These are phyloP conservation scores for Cosmia pyralina DNA, from an alignment of 2,888 invertebrate genomes.

Conservation along the genomic window DNA sequence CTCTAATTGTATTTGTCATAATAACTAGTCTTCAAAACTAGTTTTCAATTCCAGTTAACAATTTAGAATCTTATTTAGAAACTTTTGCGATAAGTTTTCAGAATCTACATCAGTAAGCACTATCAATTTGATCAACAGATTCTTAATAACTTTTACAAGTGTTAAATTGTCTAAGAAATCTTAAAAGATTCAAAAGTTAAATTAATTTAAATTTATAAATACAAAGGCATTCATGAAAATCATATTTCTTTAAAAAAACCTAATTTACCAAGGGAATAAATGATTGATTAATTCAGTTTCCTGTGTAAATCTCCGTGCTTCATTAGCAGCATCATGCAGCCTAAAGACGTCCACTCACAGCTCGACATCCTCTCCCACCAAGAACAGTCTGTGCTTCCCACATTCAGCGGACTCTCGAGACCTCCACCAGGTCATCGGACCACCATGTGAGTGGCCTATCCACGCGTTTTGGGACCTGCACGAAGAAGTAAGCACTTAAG, in stretches of 20 bases:
- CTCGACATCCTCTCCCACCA: too few relatives aligned
- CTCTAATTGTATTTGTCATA: background rate
- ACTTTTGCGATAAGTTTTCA: background rate
- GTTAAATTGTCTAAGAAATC: constrained; percentile 1
- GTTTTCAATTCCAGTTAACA: background rate
- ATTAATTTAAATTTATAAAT: background rate
- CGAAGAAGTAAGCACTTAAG: background rate
- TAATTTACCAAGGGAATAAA: background rate
- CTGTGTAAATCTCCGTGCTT: background rate
- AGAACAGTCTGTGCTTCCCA: background rate
- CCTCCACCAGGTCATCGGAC: background rate
- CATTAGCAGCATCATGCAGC: too few relatives aligned
- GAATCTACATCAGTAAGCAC: constrained; percentile 16
- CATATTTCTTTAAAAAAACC: background rate
- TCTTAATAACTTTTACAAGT: constrained; percentile 15
- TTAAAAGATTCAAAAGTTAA: background rate
- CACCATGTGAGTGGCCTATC: background rate
- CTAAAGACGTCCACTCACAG: too few relatives aligned
- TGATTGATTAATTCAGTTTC: background rate
- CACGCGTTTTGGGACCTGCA: background rate
- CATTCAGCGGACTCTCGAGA: too few relatives aligned
- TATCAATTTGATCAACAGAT: background rate
- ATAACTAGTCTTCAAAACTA: background rate
- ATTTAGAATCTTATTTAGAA: constrained; percentile 1
- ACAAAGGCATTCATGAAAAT: background rate